phyloP scores from a whole-genome alignment of 64 coral and sea anemone species.

The Trachythela sp. region DNA sequence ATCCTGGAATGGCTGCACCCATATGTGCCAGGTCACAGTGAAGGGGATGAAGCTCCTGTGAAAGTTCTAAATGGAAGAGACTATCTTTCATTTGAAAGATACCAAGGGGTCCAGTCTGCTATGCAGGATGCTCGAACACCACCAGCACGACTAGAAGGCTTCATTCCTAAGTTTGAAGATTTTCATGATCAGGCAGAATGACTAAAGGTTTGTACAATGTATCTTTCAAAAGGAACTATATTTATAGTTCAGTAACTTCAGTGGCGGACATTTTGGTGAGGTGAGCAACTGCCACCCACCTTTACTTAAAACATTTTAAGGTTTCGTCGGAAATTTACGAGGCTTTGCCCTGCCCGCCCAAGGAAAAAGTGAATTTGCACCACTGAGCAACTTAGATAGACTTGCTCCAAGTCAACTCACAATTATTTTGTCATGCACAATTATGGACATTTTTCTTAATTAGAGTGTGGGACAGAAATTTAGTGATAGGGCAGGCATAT shows the following conservation, averaged over 20 bases:
- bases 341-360: too few relatives aligned
- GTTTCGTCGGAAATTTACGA: too few relatives aligned
- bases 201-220: neutral
- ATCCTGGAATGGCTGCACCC: constrained; percentile 25
- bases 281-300: too few relatives aligned
- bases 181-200: constrained; percentile 58
- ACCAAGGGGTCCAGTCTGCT: constrained; percentile 32
- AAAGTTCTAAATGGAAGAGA: constrained; percentile 42
- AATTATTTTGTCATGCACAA: too few relatives aligned
- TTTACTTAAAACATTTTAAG: neutral
- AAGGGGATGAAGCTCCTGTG: neutral
- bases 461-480: too few relatives aligned
- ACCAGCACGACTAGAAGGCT: constrained; percentile 30
- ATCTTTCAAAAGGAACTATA: neutral
- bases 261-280: too few relatives aligned
- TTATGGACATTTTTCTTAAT: too few relatives aligned
- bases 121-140: constrained; percentile 63
- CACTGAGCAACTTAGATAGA: too few relatives aligned
- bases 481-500: too few relatives aligned
- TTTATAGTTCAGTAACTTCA: neutral
- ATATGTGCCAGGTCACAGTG: constrained; percentile 44
- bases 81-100: constrained; percentile 45
- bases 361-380: too few relatives aligned
- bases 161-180: constrained; percentile 52
- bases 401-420: too few relatives aligned